These are phyloP conservation scores for Threskiornis aethiopicus DNA, from an alignment of 2,797 vertebrate species.

Conservation along the genomic window DNA sequence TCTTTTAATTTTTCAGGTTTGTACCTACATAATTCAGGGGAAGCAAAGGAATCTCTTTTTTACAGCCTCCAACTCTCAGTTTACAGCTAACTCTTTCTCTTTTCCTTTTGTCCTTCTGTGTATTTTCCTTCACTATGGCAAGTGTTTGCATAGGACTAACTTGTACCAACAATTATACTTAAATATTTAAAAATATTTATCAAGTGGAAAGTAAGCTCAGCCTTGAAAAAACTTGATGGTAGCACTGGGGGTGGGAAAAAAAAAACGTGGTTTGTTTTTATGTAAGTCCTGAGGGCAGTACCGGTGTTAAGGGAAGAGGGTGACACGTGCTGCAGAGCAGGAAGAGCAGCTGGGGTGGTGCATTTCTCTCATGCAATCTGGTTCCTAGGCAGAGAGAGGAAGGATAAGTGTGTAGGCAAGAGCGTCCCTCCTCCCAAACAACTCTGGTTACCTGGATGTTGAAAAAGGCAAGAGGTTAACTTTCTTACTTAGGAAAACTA, in stretches of 20 bases:
- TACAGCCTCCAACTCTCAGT: neutral
- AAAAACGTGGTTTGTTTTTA: neutral
- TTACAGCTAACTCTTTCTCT: neutral
- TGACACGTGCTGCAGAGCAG: neutral
- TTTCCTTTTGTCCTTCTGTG: neutral
- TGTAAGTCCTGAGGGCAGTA: neutral
- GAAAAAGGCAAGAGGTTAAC: neutral
- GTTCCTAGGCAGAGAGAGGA: neutral
- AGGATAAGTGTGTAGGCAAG: neutral
- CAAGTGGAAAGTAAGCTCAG: neutral
- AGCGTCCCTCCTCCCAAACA: fast-evolving
- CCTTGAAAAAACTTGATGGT: neutral
- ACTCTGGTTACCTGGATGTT: neutral
- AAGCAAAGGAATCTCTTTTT: neutral
- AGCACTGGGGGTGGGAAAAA: neutral
- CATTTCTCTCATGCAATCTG: neutral
- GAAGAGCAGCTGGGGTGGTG: neutral
- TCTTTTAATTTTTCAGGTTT: neutral
- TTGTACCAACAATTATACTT: neutral
- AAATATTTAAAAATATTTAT: neutral
- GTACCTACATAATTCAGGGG: neutral
- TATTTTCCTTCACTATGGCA: neutral
- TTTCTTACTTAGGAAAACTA: neutral
- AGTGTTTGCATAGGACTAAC: neutral
- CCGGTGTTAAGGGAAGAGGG: neutral